phyloP scores from a whole-genome alignment of 2,113 vertebrate genomes.

The Microtus richardsoni region DNA sequence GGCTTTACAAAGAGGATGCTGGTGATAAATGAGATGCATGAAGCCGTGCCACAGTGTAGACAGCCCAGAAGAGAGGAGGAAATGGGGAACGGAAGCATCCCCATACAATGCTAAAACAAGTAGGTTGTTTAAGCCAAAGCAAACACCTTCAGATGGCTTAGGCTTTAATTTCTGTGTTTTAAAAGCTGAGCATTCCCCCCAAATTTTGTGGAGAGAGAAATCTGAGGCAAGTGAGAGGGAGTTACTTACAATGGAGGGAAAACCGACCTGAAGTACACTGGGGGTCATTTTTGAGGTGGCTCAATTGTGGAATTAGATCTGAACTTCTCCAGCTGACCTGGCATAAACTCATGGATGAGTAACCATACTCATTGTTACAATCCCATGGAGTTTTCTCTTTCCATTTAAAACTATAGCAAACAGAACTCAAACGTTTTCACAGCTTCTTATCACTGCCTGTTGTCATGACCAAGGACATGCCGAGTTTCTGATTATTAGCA shows the following conservation, averaged over 20 bases:
- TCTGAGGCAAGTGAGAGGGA: neutral
- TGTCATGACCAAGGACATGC: neutral
- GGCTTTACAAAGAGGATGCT: neutral
- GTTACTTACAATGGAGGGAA: neutral
- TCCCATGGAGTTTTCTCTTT: neutral
- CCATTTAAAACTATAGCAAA: constrained; percentile 33
- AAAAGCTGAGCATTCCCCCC: neutral
- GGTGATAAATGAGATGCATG: neutral
- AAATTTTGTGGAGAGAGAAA: neutral
- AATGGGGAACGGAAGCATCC: neutral
- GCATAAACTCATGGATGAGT: neutral
- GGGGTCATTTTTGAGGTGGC: neutral
- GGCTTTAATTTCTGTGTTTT: neutral
- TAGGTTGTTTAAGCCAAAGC: neutral
- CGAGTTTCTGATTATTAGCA: constrained; percentile 66
- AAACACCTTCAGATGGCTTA: neutral
- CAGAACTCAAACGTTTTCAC: constrained; percentile 36
- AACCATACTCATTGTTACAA: neutral
- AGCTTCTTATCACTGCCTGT: constrained; percentile 29
- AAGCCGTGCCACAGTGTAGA: neutral
- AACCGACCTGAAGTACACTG: neutral
- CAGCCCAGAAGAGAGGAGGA: neutral
- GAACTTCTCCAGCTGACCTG: neutral
- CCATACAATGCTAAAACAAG: neutral
- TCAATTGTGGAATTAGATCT: neutral